A percentile compares a stretch with the other conserved stretches of the same genome.
Evolutionary conservation across 2,888 invertebrate species (phyloP).

Genomic region (Aricia artaxerxes): DNA sequence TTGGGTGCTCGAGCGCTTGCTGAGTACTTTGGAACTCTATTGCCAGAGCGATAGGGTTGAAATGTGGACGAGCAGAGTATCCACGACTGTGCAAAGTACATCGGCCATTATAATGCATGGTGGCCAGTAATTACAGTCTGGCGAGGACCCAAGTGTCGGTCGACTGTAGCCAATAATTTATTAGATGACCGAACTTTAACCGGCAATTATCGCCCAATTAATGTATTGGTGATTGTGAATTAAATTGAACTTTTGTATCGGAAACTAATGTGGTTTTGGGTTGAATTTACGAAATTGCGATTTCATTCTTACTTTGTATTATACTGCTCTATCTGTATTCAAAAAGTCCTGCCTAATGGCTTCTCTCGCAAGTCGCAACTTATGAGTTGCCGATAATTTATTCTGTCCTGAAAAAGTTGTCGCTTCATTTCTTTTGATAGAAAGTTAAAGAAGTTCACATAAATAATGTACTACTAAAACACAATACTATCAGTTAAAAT

Average conservation of each 20-base stretch:
- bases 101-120: conserved; percentile 61
- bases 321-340: not conserved
- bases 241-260: conserved; percentile 6
- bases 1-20: not conserved
- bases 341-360: not conserved
- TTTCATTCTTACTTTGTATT: not conserved
- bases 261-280: not conserved
- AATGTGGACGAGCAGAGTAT: conserved; percentile 53
- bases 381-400: not conserved
- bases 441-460: not conserved
- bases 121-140: conserved; percentile 65
- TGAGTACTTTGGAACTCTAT: not conserved
- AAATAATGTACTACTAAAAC: not conserved
- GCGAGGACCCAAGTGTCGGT: conserved; percentile 24
- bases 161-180: conserved; percentile 19
- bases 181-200: conserved; percentile 26
- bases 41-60: conserved; percentile 49
- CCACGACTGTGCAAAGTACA: conserved; percentile 42
- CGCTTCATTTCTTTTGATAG: not conserved
- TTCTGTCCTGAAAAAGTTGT: not conserved
- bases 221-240: conserved; percentile 18
- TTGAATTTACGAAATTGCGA: not conserved
- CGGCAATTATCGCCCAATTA: conserved; percentile 14
- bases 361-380: not conserved
- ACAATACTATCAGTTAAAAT: not conserved